These are phyloP conservation scores for Strigamia transsilvanica DNA, from an alignment of 2,888 invertebrate species.

Conservation along the genomic window DNA sequence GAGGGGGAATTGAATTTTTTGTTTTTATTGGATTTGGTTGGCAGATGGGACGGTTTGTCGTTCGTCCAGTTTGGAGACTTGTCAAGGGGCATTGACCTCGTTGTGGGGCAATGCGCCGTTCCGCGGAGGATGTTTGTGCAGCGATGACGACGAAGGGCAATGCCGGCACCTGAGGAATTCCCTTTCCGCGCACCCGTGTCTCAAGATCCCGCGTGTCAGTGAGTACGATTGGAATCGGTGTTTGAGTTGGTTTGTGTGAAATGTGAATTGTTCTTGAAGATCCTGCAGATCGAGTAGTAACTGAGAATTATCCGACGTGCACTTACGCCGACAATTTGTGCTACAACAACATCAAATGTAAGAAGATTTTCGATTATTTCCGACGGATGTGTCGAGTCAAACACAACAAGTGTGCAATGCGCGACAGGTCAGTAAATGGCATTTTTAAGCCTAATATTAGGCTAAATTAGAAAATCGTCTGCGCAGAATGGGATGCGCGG, in stretches of 20 bases:
- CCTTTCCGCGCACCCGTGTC: conserved; percentile 90
- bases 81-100: conserved; percentile 87
- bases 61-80: conserved; percentile 68
- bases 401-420: neutral
- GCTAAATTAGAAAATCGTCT: too few relatives aligned
- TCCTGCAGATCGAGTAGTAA: neutral
- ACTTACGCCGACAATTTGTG: conserved; percentile 34
- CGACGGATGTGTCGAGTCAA: conserved; percentile 35
- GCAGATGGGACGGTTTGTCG: conserved; percentile 52
- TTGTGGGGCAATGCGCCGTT: conserved; percentile 92
- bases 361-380: conserved; percentile 44
- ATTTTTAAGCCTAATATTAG: too few relatives aligned
- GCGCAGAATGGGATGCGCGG: too few relatives aligned
- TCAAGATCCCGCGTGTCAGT: conserved; percentile 36
- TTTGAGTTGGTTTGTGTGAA: neutral
- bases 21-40: neutral
- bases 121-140: conserved; percentile 91
- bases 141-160: conserved; percentile 88
- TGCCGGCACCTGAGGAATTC: conserved; percentile 93
- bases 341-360: conserved; percentile 43
- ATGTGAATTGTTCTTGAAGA: neutral
- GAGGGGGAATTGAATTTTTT: neutral
- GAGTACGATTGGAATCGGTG: neutral
- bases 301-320: conserved; percentile 42
- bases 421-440: conserved; percentile 33